Evolutionary conservation across 2,888 invertebrate species (phyloP), one percentile per base, ranked within the genome.

Genomic region (Eilema depressum): DNA sequence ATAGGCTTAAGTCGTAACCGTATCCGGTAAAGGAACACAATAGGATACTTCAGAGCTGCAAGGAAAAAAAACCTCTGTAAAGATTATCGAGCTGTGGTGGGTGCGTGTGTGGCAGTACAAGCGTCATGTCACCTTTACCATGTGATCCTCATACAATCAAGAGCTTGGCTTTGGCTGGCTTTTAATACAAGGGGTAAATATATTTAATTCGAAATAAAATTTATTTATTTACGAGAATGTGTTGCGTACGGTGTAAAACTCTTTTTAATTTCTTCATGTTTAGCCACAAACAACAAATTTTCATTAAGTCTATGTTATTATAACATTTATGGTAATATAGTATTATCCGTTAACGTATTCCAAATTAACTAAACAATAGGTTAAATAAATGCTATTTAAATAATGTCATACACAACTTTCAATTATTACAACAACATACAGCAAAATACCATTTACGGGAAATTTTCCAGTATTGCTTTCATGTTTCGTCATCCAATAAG

Each of bases 401-500:
- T 53, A n/a, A 53, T 53, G 10, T 53, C 20, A 53, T 53, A 7
- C 10, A n/a, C n/a, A n/a, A n/a, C 53, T n/a, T 53, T 47, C 47
- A 47, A 47, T 47, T 20, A 47, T 47, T 47, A 53, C 7, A 53
- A 53, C 10, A n/a, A n/a, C n/a, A 53, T 28, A 30, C 20, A 53
- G 28, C 53, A 28, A 64, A 25, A 57, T 26, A 26, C 59, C 26
- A 17, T 59, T 26, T 26, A 25, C 0, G 17, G 17, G 14, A 14
- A 28, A 28, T 59, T 59, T 59, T 59, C 26, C 26, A 26, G 14
- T 26, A 17, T 59, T 59, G 20, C 26, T 59, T 26, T 37, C 7
- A 59, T 26, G 30, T 64, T 69, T 60, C 20, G 23, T 33, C 60
- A 65, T 69, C 37, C 26, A 33, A 59, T 30, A 30, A 68, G 61